Percentiles rank a stretch among this genome's conserved stretches.
Conservation (phyloP, 2,113 vertebrate species). For the Rallus limicola region DNA sequence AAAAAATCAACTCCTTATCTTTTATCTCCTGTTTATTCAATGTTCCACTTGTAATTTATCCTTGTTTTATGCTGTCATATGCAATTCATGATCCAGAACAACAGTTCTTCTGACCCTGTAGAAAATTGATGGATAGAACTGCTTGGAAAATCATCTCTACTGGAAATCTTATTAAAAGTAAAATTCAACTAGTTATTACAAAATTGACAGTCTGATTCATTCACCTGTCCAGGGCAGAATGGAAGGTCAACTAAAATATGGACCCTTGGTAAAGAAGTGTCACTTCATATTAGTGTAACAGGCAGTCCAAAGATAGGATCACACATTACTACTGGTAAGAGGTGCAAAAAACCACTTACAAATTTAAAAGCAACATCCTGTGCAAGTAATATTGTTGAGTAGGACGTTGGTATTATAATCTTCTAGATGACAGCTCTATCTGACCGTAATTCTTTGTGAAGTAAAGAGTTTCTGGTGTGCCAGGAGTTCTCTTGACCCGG, state of each 20-base stretch:
- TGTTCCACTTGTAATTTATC: slow-evolving; percentile 1
- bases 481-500: not conserved
- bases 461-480: not conserved
- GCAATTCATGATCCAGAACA: slow-evolving; percentile 8
- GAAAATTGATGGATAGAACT: slow-evolving; percentile 6
- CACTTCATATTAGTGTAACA: slow-evolving; percentile 30
- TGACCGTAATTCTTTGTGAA: not conserved
- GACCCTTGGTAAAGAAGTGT: slow-evolving; percentile 10
- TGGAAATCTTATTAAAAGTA: slow-evolving; percentile 35
- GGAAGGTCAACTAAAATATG: slow-evolving; percentile 41
- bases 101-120: not conserved
- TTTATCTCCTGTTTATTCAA: not conserved
- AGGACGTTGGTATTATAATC: not conserved
- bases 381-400: not conserved
- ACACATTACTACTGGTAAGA: not conserved
- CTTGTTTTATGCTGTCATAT: not conserved
- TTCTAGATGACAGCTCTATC: not conserved
- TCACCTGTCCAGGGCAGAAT: slow-evolving; percentile 11
- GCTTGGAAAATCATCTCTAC: not conserved
- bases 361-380: not conserved
- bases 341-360: not conserved
- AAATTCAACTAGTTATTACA: slow-evolving; percentile 17
- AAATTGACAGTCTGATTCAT: slow-evolving; percentile 22
- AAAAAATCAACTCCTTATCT: not conserved
- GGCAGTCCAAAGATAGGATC: slow-evolving; percentile 2